Base-by-base conservation (phyloP, 2,113 vertebrate genomes). In the Tautogolabrus adspersus region DNA sequence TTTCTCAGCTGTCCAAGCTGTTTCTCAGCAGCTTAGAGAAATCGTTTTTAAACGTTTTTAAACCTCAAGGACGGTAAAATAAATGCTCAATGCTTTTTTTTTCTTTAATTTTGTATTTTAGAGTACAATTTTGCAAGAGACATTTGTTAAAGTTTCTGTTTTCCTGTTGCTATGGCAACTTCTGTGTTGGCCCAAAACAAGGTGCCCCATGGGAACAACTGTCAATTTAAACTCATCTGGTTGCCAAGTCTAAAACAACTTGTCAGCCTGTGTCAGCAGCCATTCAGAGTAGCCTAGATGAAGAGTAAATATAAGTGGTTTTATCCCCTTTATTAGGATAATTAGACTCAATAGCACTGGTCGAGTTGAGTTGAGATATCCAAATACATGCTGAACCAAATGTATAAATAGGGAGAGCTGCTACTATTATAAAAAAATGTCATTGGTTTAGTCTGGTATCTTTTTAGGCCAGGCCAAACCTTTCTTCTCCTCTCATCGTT, bases 131-230 rank as follows among this genome's bases (percentile, higher is more conserved):
- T 12, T 46, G 44, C 15, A 44, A 26, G 26, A 2, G 3, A 37
- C n/a, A n/a, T 49, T 0, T 15, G 8, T 52, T 67, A 10, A 16
- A 7, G 38, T 30, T 61, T 37, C 3, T 61, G 49, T 70, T 79
- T 72, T 54, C 0, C 3, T 6, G 54, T 75, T 83, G 30, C 60
- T 3, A 67, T 76, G 56, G 18, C 57, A 74, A 65, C 58, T 38
- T 42, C 18, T 21, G 30, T 34, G 30, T 34, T 10, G 10, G 6
- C 22, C 13, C 1, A 6, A 57, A 52, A 44, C 49, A 19, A 10
- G 40, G 12, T 12, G 15, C 12, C 13, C 23, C 44, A 1, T 26
- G 37, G 23, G 8, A 26, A 5, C 6, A 56, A 56, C 11, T 60
- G 8, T 49, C 47, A 49, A 10, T 10, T 1, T 18, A 15, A 47